Evolutionary conservation across 2,888 invertebrate species (phyloP).

Genomic region (Drosophila multiciliata): DNA sequence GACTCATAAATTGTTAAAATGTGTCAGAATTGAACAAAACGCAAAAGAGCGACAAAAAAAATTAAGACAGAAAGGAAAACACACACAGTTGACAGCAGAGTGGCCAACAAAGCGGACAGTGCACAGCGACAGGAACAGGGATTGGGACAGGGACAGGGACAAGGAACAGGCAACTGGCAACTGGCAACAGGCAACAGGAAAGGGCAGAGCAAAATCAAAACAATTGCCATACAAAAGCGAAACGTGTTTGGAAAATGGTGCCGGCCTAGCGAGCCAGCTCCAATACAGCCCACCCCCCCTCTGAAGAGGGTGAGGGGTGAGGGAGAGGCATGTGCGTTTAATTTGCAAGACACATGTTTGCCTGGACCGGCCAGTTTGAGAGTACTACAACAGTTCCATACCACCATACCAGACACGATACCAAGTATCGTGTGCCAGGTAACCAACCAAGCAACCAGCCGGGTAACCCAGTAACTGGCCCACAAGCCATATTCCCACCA

Average conservation of each 20-base stretch:
- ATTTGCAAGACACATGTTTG: slow-evolving; percentile 82
- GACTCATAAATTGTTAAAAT: slow-evolving; percentile 82
- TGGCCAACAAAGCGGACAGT: slow-evolving; percentile 59
- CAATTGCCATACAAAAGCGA: slow-evolving; percentile 61
- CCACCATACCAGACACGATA: neutral
- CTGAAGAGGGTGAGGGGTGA: slow-evolving; percentile 5
- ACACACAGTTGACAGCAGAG: slow-evolving; percentile 53
- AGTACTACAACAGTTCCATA: neutral
- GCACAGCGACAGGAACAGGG: slow-evolving; percentile 20
- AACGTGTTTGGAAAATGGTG: slow-evolving; percentile 47
- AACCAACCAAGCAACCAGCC: slow-evolving; percentile 13
- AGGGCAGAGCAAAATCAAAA: slow-evolving; percentile 65
- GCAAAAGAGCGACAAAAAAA: slow-evolving; percentile 44
- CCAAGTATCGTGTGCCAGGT: slow-evolving; percentile 3
- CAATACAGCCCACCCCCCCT: slow-evolving; percentile 7
- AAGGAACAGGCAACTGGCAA: slow-evolving; percentile 23
- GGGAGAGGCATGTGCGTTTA: slow-evolving; percentile 81
- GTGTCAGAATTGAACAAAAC: slow-evolving; percentile 70
- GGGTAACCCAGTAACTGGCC: slow-evolving; percentile 52
- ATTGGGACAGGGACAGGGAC: neutral
- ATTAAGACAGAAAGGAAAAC: slow-evolving; percentile 10
- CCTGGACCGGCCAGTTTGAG: slow-evolving; percentile 28
- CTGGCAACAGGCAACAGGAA: slow-evolving; percentile 61
- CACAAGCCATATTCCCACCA: slow-evolving; percentile 34
- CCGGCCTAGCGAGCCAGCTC: slow-evolving; percentile 16